These are phyloP conservation scores for Ceratothoa steindachneri DNA, from an alignment of 2,888 invertebrate genomes.

Conservation along the genomic window DNA sequence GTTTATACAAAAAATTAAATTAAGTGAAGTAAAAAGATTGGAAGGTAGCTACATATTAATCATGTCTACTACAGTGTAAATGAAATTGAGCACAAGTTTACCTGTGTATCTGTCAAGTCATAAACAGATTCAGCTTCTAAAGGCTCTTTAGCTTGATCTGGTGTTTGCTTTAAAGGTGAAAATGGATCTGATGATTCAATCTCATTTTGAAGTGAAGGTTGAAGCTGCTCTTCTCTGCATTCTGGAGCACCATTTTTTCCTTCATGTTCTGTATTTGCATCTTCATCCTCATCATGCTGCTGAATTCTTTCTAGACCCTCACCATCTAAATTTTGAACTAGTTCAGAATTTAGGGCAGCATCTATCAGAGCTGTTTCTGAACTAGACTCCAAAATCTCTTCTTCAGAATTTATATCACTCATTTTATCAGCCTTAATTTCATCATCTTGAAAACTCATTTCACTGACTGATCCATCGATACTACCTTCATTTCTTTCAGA, in stretches of 20 bases:
- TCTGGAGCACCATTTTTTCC: too few species aligned
- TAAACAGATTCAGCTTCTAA: neutral
- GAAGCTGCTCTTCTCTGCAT: neutral
- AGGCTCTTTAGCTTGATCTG: neutral
- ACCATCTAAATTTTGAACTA: neutral
- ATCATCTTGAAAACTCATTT: neutral
- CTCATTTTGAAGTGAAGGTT: neutral
- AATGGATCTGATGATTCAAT: neutral
- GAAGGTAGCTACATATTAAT: too few species aligned
- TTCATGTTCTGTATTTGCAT: neutral
- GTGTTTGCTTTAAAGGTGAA: neutral
- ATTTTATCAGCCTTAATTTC: neutral
- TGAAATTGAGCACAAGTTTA: too few species aligned
- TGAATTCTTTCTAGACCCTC: neutral
- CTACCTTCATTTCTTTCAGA: neutral
- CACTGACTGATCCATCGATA: neutral
- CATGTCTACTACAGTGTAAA: too few species aligned
- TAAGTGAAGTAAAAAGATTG: too few species aligned
- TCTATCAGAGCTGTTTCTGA: neutral
- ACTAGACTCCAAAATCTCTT: neutral
- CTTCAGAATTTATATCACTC: neutral
- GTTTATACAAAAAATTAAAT: too few species aligned
- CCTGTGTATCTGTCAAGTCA: neutral
- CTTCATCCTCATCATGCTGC: neutral
- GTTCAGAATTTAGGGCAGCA: neutral